A percentile compares a stretch with the other conserved stretches of the same genome.
Conservation (phyloP, 2,888 invertebrate genomes). For the Loripinus fragilis region DNA sequence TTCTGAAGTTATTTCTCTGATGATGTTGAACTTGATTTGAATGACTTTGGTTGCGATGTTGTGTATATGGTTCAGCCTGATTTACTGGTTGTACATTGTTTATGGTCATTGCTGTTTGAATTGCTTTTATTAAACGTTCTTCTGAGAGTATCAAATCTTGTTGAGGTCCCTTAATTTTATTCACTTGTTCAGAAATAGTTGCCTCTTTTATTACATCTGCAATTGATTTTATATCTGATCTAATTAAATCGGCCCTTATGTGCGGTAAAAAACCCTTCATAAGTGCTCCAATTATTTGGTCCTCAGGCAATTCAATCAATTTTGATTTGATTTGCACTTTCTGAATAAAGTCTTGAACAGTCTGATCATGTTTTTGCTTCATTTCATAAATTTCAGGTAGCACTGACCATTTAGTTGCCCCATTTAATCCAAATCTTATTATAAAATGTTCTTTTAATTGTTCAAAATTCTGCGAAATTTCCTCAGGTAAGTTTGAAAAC, state of each 20-base stretch:
- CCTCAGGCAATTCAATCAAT: constrained; percentile 8
- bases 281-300: constrained; percentile 30
- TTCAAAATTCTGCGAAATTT: neutral
- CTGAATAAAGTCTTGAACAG: constrained; percentile 32
- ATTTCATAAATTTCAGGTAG: constrained; percentile 3
- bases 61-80: too few species aligned
- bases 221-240: constrained; percentile 20
- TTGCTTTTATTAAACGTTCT: neutral
- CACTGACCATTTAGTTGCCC: neutral
- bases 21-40: neutral
- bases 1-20: neutral
- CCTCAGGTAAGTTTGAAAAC: neutral
- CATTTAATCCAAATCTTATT: neutral
- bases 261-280: constrained; percentile 29
- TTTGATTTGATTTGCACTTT: constrained; percentile 21
- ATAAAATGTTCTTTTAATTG: constrained; percentile 1
- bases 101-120: neutral
- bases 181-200: neutral
- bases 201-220: constrained; percentile 22
- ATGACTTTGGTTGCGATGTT: too few species aligned
- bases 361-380: constrained; percentile 30
- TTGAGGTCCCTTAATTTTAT: neutral
- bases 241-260: constrained; percentile 32
- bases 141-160: neutral
- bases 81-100: neutral